These are phyloP conservation scores for Cichladusa arquata DNA, from an alignment of 2,113 vertebrate species.

Conservation along the genomic window DNA sequence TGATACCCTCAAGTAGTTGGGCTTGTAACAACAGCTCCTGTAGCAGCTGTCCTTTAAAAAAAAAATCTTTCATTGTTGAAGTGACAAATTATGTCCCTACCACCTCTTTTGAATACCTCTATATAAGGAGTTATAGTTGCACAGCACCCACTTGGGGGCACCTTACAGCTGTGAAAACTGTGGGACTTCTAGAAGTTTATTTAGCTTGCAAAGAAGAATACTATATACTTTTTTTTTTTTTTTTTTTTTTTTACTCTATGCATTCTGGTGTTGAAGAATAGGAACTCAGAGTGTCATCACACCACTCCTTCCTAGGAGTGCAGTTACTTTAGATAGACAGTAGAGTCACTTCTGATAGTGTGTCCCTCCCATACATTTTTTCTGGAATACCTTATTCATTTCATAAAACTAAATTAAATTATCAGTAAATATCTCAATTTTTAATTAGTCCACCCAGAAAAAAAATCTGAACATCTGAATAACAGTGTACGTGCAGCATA, in stretches of 20 bases:
- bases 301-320: neutral
- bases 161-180: neutral
- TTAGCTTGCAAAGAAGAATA: neutral
- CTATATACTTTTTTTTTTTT: neutral
- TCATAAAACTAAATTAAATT: neutral
- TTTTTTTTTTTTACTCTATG: neutral
- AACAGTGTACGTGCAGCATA: neutral
- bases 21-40: neutral
- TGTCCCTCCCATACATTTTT: neutral
- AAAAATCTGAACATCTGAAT: neutral
- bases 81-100: neutral
- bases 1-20: neutral
- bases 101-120: neutral
- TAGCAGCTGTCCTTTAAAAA: neutral
- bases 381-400: neutral
- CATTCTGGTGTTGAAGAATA: neutral
- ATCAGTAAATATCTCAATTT: neutral
- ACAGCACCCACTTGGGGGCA: neutral
- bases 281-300: neutral
- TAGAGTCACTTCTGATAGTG: neutral
- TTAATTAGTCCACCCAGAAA: neutral
- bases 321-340: neutral
- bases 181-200: neutral
- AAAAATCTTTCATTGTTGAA: neutral
- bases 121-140: neutral